A percentile compares a stretch with the other conserved stretches of the same genome.
These are phyloP conservation scores for Naso thynnoides DNA, from an alignment of 2,797 vertebrate genomes.

Conservation along the genomic window DNA sequence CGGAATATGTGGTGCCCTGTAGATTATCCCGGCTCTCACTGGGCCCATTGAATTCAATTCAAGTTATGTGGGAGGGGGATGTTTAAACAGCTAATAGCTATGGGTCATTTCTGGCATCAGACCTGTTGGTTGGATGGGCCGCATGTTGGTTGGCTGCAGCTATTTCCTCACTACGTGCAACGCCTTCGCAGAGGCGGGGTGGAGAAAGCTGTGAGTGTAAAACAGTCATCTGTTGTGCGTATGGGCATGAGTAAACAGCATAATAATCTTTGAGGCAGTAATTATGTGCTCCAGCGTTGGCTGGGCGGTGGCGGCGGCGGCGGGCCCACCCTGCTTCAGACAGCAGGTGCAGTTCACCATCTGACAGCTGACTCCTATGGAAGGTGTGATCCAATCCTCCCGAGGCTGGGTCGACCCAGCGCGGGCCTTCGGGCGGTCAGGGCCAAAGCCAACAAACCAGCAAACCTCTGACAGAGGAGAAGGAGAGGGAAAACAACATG, in stretches of 20 bases:
- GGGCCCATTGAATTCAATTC: constrained; percentile 59
- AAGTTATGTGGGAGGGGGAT: constrained; percentile 55
- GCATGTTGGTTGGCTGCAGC: constrained; percentile 68
- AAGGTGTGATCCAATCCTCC: constrained; percentile 73
- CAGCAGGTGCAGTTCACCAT: constrained; percentile 81
- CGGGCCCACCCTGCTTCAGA: constrained; percentile 70
- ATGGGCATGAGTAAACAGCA: constrained; percentile 75
- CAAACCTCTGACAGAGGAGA: constrained; percentile 54
- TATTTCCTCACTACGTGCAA: constrained; percentile 68
- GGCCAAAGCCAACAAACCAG: constrained; percentile 68
- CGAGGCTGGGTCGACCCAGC: constrained; percentile 31
- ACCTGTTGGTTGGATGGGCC: constrained; percentile 54
- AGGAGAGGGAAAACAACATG: constrained; percentile 50
- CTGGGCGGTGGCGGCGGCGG: constrained; percentile 26
- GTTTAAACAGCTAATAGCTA: constrained; percentile 73
- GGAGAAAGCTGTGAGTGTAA: constrained; percentile 36
- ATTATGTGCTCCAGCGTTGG: constrained; percentile 66
- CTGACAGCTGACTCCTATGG: constrained; percentile 68
- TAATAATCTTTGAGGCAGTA: constrained; percentile 74
- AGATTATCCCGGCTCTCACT: constrained; percentile 49
- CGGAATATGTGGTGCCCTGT: constrained; percentile 21
- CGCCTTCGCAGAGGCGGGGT: constrained; percentile 38
- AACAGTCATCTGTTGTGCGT: constrained; percentile 76
- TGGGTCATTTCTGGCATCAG: constrained; percentile 68
- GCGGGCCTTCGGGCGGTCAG: constrained; percentile 28